phyloP scores from a whole-genome alignment of 2,888 invertebrate species.

The Vanessa cardui region DNA sequence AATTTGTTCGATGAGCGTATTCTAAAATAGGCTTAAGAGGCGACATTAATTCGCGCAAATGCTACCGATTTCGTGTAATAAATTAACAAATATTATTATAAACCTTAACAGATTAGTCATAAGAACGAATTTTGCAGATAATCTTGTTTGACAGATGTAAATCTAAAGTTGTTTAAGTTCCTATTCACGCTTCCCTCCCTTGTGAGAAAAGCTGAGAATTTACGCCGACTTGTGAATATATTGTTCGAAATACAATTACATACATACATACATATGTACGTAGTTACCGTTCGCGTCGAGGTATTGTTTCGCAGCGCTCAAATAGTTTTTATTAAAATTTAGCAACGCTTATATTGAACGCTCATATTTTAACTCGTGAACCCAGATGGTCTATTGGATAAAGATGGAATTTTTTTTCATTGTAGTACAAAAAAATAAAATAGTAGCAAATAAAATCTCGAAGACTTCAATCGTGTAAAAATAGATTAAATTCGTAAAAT shows the following conservation, averaged over 20 bases:
- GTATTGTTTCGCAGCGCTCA: not conserved
- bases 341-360: no score
- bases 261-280: constrained; percentile 5
- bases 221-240: constrained; percentile 26
- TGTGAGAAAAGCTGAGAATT: constrained; percentile 24
- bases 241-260: constrained; percentile 27
- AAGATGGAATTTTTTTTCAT: no score
- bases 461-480: no score
- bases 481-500: no score
- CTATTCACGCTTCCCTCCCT: constrained; percentile 18
- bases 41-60: constrained; percentile 21
- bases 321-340: not conserved
- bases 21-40: constrained; percentile 27
- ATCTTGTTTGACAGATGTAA: not conserved
- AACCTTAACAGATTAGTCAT: not conserved
- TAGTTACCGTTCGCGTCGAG: not conserved
- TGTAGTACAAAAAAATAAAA: no score
- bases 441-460: no score
- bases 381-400: no score
- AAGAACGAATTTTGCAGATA: constrained; percentile 4
- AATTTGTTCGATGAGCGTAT: constrained; percentile 21
- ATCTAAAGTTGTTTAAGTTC: constrained; percentile 10
- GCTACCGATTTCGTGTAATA: not conserved
- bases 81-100: not conserved
- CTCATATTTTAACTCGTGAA: no score